These are phyloP conservation scores for Archips crataeganus DNA, from an alignment of 2,888 invertebrate genomes.

Conservation along the genomic window DNA sequence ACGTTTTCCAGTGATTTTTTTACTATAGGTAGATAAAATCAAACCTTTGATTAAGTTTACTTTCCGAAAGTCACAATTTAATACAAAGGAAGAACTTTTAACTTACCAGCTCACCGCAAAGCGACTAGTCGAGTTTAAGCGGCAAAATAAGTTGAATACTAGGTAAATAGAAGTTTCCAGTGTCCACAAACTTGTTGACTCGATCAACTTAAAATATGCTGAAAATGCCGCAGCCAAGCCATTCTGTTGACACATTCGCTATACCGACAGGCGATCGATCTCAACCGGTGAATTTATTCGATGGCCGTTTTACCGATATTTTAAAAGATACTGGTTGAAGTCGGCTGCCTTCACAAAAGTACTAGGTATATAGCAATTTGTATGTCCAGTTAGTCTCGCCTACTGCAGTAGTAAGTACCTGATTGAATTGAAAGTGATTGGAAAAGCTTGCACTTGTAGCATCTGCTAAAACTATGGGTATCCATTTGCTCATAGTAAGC, in stretches of 20 bases:
- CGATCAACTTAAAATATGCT: slow-evolving; percentile 33
- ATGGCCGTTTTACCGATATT: slow-evolving; percentile 30
- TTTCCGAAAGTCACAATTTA: too few species aligned
- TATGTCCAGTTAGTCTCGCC: too few species aligned
- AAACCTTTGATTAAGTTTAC: too few species aligned
- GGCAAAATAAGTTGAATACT: slow-evolving; percentile 3
- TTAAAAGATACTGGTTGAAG: slow-evolving; percentile 14
- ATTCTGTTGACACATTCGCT: slow-evolving; percentile 32
- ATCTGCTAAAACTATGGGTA: too few species aligned
- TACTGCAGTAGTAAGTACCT: too few species aligned
- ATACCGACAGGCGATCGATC: slow-evolving; percentile 33
- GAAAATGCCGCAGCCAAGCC: slow-evolving; percentile 19
- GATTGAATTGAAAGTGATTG: too few species aligned
- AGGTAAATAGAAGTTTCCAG: slow-evolving; percentile 10
- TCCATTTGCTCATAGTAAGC: too few species aligned
- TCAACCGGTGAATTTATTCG: slow-evolving; percentile 31
- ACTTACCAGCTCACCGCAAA: not conserved
- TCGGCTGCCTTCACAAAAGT: slow-evolving; percentile 5
- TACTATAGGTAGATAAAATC: too few species aligned
- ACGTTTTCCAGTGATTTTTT: too few species aligned
- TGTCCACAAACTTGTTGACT: slow-evolving; percentile 30
- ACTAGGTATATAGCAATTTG: not conserved
- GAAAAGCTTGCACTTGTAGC: too few species aligned
- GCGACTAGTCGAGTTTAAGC: not conserved
- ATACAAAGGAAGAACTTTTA: too few species aligned